Conservation (phyloP, 2,113 vertebrate genomes). For the Sinocyclocheilus anophthalmus region DNA sequence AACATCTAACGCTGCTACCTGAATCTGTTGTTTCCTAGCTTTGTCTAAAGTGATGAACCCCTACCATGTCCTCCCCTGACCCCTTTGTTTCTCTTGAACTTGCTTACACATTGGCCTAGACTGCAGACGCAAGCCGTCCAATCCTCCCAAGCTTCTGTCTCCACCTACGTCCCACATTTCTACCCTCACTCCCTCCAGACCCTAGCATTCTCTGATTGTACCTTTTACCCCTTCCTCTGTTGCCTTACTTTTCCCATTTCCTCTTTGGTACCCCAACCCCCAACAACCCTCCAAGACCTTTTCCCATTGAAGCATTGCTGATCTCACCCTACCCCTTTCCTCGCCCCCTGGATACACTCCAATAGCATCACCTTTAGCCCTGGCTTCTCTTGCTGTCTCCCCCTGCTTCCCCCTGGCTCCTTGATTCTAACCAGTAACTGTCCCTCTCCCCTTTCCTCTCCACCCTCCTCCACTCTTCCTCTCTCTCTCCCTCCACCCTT, state of each 20-base stretch:
- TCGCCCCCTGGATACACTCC: conserved; percentile 8
- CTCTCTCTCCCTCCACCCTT: conserved; percentile 56
- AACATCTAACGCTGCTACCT: conserved; percentile 72
- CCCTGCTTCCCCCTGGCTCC: conserved; percentile 66
- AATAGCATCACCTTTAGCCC: conserved; percentile 45
- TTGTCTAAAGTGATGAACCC: conserved; percentile 75
- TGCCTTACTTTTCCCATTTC: conserved; percentile 20
- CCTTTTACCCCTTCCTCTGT: conserved; percentile 44
- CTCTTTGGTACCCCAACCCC: neutral
- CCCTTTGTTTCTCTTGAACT: conserved; percentile 11
- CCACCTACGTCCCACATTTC: conserved; percentile 65
- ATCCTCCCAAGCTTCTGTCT: conserved; percentile 70
- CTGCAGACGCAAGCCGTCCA: conserved; percentile 63
- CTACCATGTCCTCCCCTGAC: conserved; percentile 66
- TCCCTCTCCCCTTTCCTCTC: conserved; percentile 75
- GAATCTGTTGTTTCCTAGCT: conserved; percentile 72
- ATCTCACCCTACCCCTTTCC: conserved; percentile 11
- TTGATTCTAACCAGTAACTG: conserved; percentile 79
- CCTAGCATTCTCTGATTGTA: conserved; percentile 62
- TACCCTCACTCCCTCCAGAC: conserved; percentile 58
- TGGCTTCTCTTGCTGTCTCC: conserved; percentile 46
- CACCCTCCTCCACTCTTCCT: conserved; percentile 66
- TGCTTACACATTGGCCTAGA: conserved; percentile 67
- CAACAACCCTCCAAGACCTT: conserved; percentile 62
- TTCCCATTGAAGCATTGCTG: conserved; percentile 14